phyloP scores from a whole-genome alignment of 1,140 invertebrate genomes.

The Paraescarpia echinospica region DNA sequence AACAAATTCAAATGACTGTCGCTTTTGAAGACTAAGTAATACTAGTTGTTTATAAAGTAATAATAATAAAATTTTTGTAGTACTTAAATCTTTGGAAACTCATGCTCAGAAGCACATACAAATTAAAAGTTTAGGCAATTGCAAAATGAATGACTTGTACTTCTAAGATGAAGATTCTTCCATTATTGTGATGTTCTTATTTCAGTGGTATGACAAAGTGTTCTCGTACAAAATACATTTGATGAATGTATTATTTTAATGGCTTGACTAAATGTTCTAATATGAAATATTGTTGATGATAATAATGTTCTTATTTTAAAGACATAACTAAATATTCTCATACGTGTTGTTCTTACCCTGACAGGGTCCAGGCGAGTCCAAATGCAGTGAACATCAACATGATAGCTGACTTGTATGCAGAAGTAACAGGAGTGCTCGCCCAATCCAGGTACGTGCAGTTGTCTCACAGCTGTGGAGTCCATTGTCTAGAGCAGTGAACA shows the following conservation, averaged over 20 bases:
- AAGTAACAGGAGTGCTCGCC: slow-evolving; percentile 97
- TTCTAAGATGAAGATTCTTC: neutral
- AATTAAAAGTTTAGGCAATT: no score
- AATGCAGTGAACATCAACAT: slow-evolving; percentile 93
- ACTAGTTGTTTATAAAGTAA: no score
- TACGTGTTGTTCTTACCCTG: neutral
- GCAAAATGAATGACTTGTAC: neutral
- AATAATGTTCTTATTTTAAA: no score
- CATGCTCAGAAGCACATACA: no score
- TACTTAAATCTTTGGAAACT: no score
- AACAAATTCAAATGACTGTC: neutral
- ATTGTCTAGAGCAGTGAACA: slow-evolving; percentile 90
- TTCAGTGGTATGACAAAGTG: neutral
- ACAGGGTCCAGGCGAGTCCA: slow-evolving; percentile 55
- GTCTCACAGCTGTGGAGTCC: no score
- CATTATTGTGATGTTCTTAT: neutral
- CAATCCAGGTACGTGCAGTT: slow-evolving; percentile 68
- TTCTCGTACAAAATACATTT: no score
- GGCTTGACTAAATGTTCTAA: neutral
- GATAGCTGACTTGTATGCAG: slow-evolving; percentile 96
- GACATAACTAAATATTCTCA: no score
- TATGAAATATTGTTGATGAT: neutral
- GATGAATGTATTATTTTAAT: neutral
- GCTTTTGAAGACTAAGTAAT: neutral
- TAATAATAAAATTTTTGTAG: no score